These are phyloP conservation scores for Odontothrips loti DNA, from an alignment of 2,888 invertebrate genomes.

Conservation along the genomic window DNA sequence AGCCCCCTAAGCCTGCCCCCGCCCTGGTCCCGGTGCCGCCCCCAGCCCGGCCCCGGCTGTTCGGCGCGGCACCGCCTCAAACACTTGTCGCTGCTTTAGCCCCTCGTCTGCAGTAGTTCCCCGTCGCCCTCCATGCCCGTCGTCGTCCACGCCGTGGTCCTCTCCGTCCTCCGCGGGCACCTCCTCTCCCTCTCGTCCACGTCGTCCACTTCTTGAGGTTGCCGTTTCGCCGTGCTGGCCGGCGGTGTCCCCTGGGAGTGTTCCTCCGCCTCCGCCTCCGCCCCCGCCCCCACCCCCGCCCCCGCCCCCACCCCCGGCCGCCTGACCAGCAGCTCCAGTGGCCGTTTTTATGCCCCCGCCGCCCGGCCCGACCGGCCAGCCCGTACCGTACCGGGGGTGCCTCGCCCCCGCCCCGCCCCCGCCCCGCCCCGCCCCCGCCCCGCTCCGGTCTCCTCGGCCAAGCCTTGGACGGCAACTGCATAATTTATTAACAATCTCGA, in stretches of 20 bases:
- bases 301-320: neutral
- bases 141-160: too few relatives aligned
- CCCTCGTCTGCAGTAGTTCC: too few relatives aligned
- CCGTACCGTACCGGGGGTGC: neutral
- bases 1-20: neutral
- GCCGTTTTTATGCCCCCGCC: slow-evolving; percentile 8
- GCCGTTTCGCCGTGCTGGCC: too few relatives aligned
- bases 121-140: too few relatives aligned
- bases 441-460: neutral
- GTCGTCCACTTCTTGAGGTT: neutral
- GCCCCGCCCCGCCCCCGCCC: too few relatives aligned
- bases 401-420: too few relatives aligned
- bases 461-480: neutral
- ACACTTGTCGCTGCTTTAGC: too few relatives aligned
- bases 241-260: neutral
- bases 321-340: neutral
- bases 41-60: too few relatives aligned
- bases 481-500: slow-evolving; percentile 27
- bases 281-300: neutral
- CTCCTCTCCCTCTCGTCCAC: neutral
- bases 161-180: neutral
- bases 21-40: too few relatives aligned
- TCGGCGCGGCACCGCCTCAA: too few relatives aligned
- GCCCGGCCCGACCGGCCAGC: neutral
- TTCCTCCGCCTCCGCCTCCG: neutral